Evolutionary conservation across 2,888 invertebrate genomes (phyloP), one percentile per base, ranked within the genome.

Genomic region (Tiliacea aurago): DNA sequence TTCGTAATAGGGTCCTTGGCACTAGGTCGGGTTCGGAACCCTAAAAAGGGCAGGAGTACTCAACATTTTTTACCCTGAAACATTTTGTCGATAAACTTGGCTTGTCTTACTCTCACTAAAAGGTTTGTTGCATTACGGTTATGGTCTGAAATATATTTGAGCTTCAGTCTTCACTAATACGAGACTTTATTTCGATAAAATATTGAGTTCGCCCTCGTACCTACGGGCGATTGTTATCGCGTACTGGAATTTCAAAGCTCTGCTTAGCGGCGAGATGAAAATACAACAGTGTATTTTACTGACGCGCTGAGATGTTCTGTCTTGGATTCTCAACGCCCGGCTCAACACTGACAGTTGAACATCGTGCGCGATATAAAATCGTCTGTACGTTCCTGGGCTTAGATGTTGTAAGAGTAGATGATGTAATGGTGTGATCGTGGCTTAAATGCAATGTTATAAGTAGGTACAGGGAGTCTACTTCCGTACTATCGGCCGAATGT

Each of bases 111-210:
- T 55, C 5, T 20, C 9, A 37, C 70, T 70, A 61, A 83, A 78
- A 78, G 79, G 59, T 49, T 59, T 5, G 28, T n/a, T 70, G 71
- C 70, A 51, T 78, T 78, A 78, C n/a, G 45, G 45, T 41, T 51
- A 65, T 61, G 20, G 49, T 49, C 55, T 28, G 23, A 56, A 77
- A 82, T 68, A 45, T 55, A 55, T 51, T 23, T 43, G 37, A 23
- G 23, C 49, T 67, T 51, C 33, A 41, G 37, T 23, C 20, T 20
- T 15, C n/a, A 37, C 10, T 62, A 41, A 59, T 13, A 59, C 6
- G n/a, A 51, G 3, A 69, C 41, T 33, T 28, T 28, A 45, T 53
- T 64, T 33, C 41, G 41, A 20, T 47, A 37, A 45, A 51, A 56
- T 47, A 63, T 77, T 63, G 23, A 47, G 76, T 76, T 37, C 2